A percentile compares a stretch with the other conserved stretches of the same genome.
These are phyloP conservation scores for Myiozetetes cayanensis DNA, from an alignment of 2,113 vertebrate genomes.

Conservation along the genomic window DNA sequence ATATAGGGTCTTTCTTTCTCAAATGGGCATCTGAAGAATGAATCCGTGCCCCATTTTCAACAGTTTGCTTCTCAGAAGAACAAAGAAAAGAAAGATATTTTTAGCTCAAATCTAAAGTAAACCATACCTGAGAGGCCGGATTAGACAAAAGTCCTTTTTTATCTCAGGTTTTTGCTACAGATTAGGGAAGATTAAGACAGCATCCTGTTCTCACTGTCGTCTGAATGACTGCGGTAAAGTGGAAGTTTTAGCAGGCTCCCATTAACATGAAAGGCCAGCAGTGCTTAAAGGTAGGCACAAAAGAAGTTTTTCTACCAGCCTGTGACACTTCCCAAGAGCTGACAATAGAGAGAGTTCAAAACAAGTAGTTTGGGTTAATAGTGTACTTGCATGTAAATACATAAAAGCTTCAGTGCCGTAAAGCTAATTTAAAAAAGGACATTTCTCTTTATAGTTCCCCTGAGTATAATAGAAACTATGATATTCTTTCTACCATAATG, in stretches of 20 bases:
- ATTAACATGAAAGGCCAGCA: conserved; percentile 45
- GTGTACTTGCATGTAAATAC: conserved; percentile 74
- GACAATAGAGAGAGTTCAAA: conserved; percentile 55
- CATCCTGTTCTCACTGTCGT: conserved; percentile 18
- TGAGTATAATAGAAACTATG: conserved; percentile 69
- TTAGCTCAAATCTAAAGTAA: conserved; percentile 62
- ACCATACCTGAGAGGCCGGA: conserved; percentile 56
- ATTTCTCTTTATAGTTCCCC: conserved; percentile 74
- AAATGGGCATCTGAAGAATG: not conserved
- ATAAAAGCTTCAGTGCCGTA: conserved; percentile 68
- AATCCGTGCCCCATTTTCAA: not conserved
- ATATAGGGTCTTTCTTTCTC: not conserved
- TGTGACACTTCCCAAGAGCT: not conserved
- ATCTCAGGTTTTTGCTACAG: conserved; percentile 66
- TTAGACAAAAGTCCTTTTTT: conserved; percentile 65
- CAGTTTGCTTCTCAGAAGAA: conserved; percentile 40
- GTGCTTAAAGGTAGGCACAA: not conserved
- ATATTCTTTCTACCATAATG: conserved; percentile 72
- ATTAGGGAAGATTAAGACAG: conserved; percentile 69
- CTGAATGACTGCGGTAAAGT: conserved; percentile 14
- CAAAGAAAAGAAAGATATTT: conserved; percentile 46
- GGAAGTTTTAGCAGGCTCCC: conserved; percentile 49
- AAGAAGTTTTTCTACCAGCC: not conserved
- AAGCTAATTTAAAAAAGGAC: conserved; percentile 75
- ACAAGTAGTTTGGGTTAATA: conserved; percentile 70